Conservation (phyloP, 2,888 invertebrate species). For the Phytoseiulus persimilis region DNA sequence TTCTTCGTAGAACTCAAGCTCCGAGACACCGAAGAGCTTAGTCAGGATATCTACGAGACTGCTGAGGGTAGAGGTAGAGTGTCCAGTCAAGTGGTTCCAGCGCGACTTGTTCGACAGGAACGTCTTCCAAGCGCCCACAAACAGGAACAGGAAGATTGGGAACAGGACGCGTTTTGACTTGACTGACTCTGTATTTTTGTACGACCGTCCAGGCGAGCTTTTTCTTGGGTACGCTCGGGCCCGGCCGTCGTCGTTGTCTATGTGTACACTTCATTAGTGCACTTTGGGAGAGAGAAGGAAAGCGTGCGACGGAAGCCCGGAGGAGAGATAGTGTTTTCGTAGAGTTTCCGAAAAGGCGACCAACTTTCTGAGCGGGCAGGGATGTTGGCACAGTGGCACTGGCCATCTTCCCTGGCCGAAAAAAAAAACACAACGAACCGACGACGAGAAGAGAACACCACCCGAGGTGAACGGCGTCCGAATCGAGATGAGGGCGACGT, state of each 20-base stretch:
- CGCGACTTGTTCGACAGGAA: not conserved
- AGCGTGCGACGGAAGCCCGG: not conserved
- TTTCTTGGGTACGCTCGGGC: not conserved
- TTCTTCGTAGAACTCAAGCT: too few species aligned
- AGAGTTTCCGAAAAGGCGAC: not conserved
- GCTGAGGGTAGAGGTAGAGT: not conserved
- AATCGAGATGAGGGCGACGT: not conserved
- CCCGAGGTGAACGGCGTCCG: not conserved
- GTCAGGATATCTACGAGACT: not conserved
- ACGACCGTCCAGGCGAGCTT: not conserved
- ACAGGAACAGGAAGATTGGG: not conserved
- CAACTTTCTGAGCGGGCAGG: not conserved
- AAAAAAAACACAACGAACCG: not conserved
- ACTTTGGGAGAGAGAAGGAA: not conserved
- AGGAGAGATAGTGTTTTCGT: constrained; percentile 5
- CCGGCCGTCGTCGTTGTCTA: not conserved
- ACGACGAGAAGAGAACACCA: not conserved
- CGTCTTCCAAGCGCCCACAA: not conserved
- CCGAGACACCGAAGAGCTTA: not conserved
- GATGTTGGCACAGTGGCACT: not conserved
- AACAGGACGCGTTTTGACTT: not conserved
- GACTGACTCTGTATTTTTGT: not conserved
- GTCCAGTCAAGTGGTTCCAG: not conserved
- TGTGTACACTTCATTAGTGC: not conserved
- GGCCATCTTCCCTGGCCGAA: not conserved